Base-by-base conservation (phyloP, 2,113 vertebrate genomes). In the Neodontobutis hainanensis region DNA sequence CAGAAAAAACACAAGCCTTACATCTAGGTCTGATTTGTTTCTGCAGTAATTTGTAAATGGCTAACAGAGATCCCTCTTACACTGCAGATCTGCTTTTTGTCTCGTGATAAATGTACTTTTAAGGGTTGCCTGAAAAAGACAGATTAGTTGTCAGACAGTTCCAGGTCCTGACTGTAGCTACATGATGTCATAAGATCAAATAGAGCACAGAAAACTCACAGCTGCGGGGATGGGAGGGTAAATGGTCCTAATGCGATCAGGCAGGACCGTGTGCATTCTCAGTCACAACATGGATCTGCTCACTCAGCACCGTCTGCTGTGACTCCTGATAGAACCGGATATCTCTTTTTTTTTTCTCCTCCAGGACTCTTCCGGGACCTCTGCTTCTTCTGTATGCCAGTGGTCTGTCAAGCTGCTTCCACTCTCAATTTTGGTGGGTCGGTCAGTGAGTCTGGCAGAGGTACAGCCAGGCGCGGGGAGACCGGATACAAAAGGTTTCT, bases 111-210 rank as follows among this genome's bases (percentile, higher is more conserved):
- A 52, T 47, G 51, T 57, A 56, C 58, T 68, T 76, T 61, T 14
- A 50, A 59, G 43, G 68, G 57, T 60, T 64, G 68, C 61, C 76
- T 63, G 66, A 46, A 65, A n/a, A 35, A 16, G 48, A 40, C 27
- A 55, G 16, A 51, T 69, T 40, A 62, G 48, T 68, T 36, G 3
- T 70, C 59, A 46, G 42, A 15, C 64, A 64, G 68, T 68, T 61
- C 55, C 46, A 5, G 15, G 35, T 65, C 65, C 57, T 34, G 61
- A 63, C 57, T 70, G 45, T 15, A 78, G 42, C 61, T 56, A 58
- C 50, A 78, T 86, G 84, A 88, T 58, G 83, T 82, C 78, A 85
- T 72, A 45, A 36, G 52, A 75, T 56, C 68, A 78, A 85, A 67
- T 47, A 19, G 63, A 68, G 60, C 47, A 77, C 63, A 51, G 62